phyloP scores from a whole-genome alignment of 2,113 vertebrate genomes.

The Vicugna pacos region DNA sequence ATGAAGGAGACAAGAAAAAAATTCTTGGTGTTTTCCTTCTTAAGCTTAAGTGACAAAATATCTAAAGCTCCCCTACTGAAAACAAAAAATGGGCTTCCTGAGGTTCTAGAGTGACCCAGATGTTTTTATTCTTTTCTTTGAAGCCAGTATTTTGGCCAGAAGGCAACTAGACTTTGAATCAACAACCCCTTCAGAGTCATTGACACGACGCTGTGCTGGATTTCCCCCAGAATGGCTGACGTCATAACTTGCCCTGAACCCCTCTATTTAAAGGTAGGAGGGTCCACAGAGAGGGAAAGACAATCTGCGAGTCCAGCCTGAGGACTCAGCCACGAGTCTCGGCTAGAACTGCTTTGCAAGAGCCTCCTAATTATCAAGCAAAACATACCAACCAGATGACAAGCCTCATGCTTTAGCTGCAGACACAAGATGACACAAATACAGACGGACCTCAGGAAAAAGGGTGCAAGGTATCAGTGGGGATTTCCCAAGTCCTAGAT shows the following conservation, averaged over 20 bases:
- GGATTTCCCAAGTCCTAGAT: constrained; percentile 36
- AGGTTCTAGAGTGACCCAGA: not conserved
- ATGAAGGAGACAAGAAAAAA: constrained; percentile 48
- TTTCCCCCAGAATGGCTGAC: not conserved
- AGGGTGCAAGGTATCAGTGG: constrained; percentile 4
- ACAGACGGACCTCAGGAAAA: not conserved
- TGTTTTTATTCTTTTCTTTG: not conserved
- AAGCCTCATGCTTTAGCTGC: constrained; percentile 49
- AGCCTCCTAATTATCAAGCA: constrained; percentile 6
- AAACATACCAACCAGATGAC: constrained; percentile 57
- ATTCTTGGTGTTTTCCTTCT: constrained; percentile 71
- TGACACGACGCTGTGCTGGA: not conserved
- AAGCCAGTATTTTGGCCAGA: constrained; percentile 21
- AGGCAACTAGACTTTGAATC: not conserved
- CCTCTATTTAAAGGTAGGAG: not conserved
- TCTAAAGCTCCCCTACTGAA: constrained; percentile 1
- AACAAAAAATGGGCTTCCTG: constrained; percentile 20
- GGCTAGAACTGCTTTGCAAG: not conserved
- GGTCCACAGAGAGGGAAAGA: not conserved
- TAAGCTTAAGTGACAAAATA: constrained; percentile 46
- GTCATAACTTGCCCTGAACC: not conserved
- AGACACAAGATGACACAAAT: constrained; percentile 34
- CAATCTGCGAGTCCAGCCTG: not conserved
- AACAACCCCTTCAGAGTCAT: not conserved
- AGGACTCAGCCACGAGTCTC: not conserved